A percentile compares a stretch with the other conserved stretches of the same genome.
phyloP scores from a whole-genome alignment of 2,888 invertebrate genomes.

The Isoperla grammatica region DNA sequence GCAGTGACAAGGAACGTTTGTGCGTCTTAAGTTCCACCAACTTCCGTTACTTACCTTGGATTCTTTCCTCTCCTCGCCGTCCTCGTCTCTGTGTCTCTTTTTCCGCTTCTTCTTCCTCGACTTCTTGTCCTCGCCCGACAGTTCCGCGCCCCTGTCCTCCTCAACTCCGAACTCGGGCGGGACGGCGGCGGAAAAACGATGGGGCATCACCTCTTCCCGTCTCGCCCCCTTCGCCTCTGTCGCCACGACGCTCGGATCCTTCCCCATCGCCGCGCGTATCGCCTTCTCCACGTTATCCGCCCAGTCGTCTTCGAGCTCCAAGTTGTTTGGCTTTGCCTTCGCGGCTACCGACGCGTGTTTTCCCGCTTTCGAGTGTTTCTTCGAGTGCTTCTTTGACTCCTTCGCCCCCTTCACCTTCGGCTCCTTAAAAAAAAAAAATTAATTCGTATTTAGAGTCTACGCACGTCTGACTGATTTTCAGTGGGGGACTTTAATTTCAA shows the following conservation, averaged over 20 bases:
- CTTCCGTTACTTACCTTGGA: slow-evolving; percentile 26
- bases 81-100: slow-evolving; percentile 40
- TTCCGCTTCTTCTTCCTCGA: slow-evolving; percentile 52
- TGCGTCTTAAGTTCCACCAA: too few species aligned
- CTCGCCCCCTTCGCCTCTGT: slow-evolving; percentile 10
- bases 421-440: too few species aligned
- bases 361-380: not conserved
- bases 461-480: not conserved
- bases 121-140: slow-evolving; percentile 46
- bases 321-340: not conserved
- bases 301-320: slow-evolving; percentile 59
- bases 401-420: too few species aligned
- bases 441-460: not conserved
- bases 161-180: too few species aligned
- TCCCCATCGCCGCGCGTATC: slow-evolving; percentile 60
- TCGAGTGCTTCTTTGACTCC: not conserved
- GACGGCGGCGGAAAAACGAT: too few species aligned
- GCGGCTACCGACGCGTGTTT: not conserved
- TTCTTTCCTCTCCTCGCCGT: slow-evolving; percentile 39
- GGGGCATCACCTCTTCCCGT: slow-evolving; percentile 18
- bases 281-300: slow-evolving; percentile 74
- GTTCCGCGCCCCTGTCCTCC: too few species aligned
- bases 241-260: slow-evolving; percentile 16
- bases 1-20: too few species aligned
- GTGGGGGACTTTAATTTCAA: too few species aligned